Base-by-base conservation (phyloP, 92 coral and sea anemone species). In the Umimayanthus kanabou region DNA sequence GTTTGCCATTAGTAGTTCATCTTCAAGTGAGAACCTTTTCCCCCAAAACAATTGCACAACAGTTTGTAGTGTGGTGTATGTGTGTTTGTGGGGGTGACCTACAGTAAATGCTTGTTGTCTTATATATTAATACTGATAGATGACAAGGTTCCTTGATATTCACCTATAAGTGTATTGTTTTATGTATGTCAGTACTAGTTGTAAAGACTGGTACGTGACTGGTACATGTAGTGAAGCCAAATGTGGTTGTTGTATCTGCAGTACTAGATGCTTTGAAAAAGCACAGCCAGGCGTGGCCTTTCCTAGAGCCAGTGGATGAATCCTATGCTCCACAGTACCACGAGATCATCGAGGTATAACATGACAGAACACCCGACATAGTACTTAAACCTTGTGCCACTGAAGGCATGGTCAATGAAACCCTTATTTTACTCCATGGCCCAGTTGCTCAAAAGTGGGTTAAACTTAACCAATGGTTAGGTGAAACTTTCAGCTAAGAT, bases 211-310 rank as follows among this genome's bases (percentile, higher is more conserved):
- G 2, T 1, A 47, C 6, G 53, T 20, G 22, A 28, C 22, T 15
- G 71, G 0, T 20, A 5, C 28, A 14, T 15, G 26, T 30, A 58
- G 25, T 64, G 39, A 25, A 28, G 29, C 23, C 23, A 4, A 8
- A 23, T 39, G 55, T 16, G 16, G 8, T 53, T 69, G 3, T 40
- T 84, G 1, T 42, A 16, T 42, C 79, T 79, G 0, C 77, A 96
- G 98, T 96, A 23, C 81, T 96, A 75, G 98, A 96, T 82, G 90
- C 95, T 66, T 84, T 96, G 80, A 95, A 95, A 84, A 96, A 91
- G 88, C 98, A 96, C 85, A 94, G 94, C 70, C 94, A 96, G 79
- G 98, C 98, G 9, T 96, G 98, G 98, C 98, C 98, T 22, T 96
- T 96, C 87, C 88, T 95, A 83, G 98, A 96, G 81, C 98, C 98